Base-by-base conservation (phyloP, 2,797 vertebrate species). In the Leucoraja ocellata region DNA sequence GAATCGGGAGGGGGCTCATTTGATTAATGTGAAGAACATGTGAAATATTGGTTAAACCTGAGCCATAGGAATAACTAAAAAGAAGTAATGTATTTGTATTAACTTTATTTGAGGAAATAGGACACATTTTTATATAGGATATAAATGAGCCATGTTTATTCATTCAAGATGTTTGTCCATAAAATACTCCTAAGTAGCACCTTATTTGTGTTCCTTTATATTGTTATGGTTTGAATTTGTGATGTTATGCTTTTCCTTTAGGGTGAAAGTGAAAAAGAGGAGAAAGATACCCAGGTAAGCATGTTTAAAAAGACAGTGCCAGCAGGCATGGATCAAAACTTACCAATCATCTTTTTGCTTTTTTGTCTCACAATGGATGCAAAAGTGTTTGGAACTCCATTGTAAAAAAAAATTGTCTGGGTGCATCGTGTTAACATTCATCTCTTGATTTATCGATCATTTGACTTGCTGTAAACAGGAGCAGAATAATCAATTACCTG, bases 241-340 rank as follows among this genome's bases (percentile, higher is more conserved):
- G 11, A 7, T 46, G 39, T 92, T 76, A 54, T 92, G 71, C 71
- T 94, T 92, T 93, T 93, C 94, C 71, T 93, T 32, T 94, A 97
- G 96, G 96, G 95, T 25, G 96, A 96, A 79, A 93, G 95, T 63
- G 96, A 96, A 92, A 92, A 76, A 8, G 90, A 92, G 13, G 90
- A 92, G 46, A 92, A 92, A 76, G 46, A 54, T 25, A 76, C 21
- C 25, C 39, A 36, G 90, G 90, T 92, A 76, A 92, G 90, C 71
- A 58, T 74, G 25, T 36, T 73, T 28, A 16, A 11, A 88, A 13
- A 58, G 68, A 76, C 32, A 13, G 39, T 92, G 39, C 28, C 28
- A 76, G 25, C 39, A 92, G 39, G 61, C 3, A 0, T 74, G 39
- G 8, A 58, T 21, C 28, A 91, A 36, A 91, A 71, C 16, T 71